Evolutionary conservation across 2,888 invertebrate genomes (phyloP).

Genomic region (Laothoe populi): DNA sequence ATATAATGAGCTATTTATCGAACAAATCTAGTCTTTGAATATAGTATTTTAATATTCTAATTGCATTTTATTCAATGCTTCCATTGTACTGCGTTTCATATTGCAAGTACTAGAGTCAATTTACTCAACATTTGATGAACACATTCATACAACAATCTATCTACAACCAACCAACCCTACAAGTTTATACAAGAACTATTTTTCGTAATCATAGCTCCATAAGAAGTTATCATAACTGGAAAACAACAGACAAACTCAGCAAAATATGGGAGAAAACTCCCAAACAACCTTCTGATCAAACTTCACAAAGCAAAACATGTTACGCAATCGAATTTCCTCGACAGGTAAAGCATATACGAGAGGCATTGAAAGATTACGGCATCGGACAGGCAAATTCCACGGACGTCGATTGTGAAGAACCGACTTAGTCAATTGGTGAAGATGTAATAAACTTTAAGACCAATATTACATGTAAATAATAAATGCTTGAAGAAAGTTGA

Average conservation of each 20-base stretch:
- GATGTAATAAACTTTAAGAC: not conserved
- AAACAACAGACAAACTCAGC: not conserved
- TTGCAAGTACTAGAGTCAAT: no score
- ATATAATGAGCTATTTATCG: no score
- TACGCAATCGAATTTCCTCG: not conserved
- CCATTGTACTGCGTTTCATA: no score
- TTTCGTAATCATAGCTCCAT: not conserved
- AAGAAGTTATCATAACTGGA: not conserved
- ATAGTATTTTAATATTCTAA: no score
- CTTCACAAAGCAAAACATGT: not conserved
- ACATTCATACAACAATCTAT: no score
- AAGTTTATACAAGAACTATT: not conserved
- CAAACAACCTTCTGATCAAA: not conserved
- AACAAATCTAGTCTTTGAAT: no score
- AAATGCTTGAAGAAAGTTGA: not conserved
- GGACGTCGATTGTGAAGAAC: slow-evolving; percentile 63
- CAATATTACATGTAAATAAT: slow-evolving; percentile 2
- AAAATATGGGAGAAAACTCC: not conserved
- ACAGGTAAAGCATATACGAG: slow-evolving; percentile 87
- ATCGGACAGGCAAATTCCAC: slow-evolving; percentile 74
- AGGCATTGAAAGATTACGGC: slow-evolving; percentile 86
- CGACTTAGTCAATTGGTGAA: slow-evolving; percentile 55
- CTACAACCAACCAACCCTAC: no score
- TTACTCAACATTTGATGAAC: no score
- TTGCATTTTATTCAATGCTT: no score